Base-by-base conservation (phyloP, 2,113 vertebrate species). In the Oncorhynchus clarkii region DNA sequence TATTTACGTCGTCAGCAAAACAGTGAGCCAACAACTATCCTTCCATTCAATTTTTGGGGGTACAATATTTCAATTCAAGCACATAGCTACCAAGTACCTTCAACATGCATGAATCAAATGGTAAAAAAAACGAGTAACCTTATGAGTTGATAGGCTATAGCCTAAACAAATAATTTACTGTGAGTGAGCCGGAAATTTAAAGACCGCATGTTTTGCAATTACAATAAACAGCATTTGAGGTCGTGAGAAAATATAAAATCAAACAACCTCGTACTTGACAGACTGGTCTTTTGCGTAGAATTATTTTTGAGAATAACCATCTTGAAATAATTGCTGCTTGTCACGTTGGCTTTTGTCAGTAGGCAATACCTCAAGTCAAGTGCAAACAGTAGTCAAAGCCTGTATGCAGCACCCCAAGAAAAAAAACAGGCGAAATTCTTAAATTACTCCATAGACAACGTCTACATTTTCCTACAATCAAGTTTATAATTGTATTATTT, bases 321-420 rank as follows among this genome's bases (percentile, higher is more conserved):
- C 39, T 49, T 45, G 22, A 48, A 70, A 70, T 70, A 70, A 49
- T 70, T 70, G 68, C 67, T 45, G 31, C 68, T 48, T 49, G 68
- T 70, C 68, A 14, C 39, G 11, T 24, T 24, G 68, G 68, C 22
- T 70, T 70, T 24, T 8, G 29, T 48, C 34, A 70, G 67, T 3
- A 49, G 29, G 5, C 26, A 14, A 18, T 31, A 31, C 67, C 3
- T 29, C 29, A 54, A 54, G 49, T 54, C 14, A 54, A 54, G 49
- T 54, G 49, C 49, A 18, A 4, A 54, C 12, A 54, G 39, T 45
- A 45, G 39, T 45, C 39, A 45, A 45, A 45, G 39, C 9, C 8
- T 45, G 49, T 51, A 51, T 13, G 49, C 49, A 12, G 13, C 13
- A 51, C 49, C 1, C 2, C 11, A 51, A 51, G 12, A 51, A 16